Percentiles rank a stretch among this genome's conserved stretches.
Evolutionary conservation across 1,140 invertebrate species (phyloP).

Genomic region (Drosophila nikananu): DNA sequence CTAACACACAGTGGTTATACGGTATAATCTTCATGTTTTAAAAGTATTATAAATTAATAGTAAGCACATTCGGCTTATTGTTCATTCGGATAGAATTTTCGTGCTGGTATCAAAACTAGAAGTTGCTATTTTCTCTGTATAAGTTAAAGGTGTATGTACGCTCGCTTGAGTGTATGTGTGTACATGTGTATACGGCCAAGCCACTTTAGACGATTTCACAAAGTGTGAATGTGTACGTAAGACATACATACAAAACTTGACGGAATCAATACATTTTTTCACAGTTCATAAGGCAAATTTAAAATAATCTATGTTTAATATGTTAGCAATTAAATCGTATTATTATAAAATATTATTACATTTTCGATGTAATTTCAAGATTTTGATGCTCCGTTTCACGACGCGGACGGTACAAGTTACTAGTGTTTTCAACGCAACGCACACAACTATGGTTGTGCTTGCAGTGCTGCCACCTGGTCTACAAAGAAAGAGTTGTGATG

Average conservation of each 20-base stretch:
- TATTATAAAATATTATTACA: conserved; percentile 24
- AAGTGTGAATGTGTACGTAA: conserved; percentile 46
- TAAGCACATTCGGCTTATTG: background rate
- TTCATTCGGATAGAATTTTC: background rate
- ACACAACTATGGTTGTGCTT: conserved; percentile 37
- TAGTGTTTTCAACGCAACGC: conserved; percentile 53
- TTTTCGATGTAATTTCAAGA: conserved; percentile 43
- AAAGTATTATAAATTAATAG: background rate
- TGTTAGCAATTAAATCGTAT: background rate
- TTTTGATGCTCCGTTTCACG: conserved; percentile 47
- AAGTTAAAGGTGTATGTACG: conserved; percentile 7
- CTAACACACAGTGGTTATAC: background rate
- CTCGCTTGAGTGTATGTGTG: background rate
- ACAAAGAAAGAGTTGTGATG: background rate
- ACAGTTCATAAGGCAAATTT: background rate
- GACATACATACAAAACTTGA: conserved; percentile 28
- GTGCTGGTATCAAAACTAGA: conserved; percentile 5
- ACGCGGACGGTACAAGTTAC: conserved; percentile 66
- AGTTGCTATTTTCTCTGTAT: conserved; percentile 27
- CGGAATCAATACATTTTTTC: conserved; percentile 2
- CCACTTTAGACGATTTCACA: conserved; percentile 59
- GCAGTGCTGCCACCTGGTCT: conserved; percentile 62
- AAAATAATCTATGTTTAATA: background rate
- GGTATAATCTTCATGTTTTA: background rate
- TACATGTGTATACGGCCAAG: conserved; percentile 40